Conservation (phyloP, 2,797 vertebrate genomes). For the Lerista edwardsae region DNA sequence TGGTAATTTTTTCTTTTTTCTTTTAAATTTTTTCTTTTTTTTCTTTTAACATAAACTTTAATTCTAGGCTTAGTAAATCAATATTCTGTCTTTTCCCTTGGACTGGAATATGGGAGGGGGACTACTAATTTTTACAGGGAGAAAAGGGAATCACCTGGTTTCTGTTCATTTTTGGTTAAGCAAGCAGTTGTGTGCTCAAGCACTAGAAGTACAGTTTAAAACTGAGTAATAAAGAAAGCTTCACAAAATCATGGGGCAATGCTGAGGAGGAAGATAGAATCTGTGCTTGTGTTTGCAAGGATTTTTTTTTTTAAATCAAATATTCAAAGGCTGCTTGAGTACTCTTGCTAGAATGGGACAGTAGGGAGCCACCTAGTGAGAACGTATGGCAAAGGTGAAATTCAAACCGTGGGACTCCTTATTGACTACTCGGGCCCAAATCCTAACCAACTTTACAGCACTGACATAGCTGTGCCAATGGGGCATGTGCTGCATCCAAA, state of each 20-base stretch:
- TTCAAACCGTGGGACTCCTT: too few species aligned
- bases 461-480: too few species aligned
- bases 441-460: too few species aligned
- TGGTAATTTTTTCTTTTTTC: neutral
- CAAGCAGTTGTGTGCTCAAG: neutral
- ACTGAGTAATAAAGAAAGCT: neutral
- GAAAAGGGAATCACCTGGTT: neutral
- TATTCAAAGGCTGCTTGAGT: neutral
- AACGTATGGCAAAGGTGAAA: too few species aligned
- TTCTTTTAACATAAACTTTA: too few species aligned
- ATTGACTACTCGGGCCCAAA: too few species aligned
- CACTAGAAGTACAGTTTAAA: neutral
- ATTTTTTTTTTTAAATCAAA: neutral
- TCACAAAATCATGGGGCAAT: neutral
- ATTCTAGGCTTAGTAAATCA: neutral
- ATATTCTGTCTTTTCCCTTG: neutral
- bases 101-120: neutral
- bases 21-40: too few species aligned
- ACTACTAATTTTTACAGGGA: neutral
- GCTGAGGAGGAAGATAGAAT: neutral
- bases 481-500: too few species aligned
- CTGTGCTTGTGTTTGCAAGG: neutral
- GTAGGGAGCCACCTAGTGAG: neutral
- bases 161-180: neutral
- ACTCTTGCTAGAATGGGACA: neutral